Conservation (phyloP, 2,888 invertebrate species). For the Nomada flava region DNA sequence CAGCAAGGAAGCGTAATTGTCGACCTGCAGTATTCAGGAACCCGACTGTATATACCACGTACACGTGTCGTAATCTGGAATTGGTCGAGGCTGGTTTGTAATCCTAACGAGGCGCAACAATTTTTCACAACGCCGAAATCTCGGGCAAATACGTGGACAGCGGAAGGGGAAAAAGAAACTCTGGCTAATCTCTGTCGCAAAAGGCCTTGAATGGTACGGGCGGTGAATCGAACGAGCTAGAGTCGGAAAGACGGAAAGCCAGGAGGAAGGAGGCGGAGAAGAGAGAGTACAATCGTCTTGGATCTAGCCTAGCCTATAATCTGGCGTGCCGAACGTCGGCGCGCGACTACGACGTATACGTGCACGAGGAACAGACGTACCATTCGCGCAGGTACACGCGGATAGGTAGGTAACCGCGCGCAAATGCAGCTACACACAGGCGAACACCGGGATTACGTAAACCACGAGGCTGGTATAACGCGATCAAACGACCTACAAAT, state of each 20-base stretch:
- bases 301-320: conserved; percentile 56
- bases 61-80: too few species aligned
- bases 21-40: not conserved
- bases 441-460: conserved; percentile 73
- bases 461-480: conserved; percentile 68
- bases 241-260: conserved; percentile 36
- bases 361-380: not conserved
- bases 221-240: conserved; percentile 53
- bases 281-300: conserved; percentile 26
- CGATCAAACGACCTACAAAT: conserved; percentile 81
- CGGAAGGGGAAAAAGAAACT: not conserved
- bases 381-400: not conserved
- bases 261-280: not conserved
- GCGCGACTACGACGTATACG: conserved; percentile 13
- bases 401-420: not conserved
- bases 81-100: too few species aligned
- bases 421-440: conserved; percentile 30
- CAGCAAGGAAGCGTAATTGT: too few species aligned
- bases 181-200: not conserved
- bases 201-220: conserved; percentile 36
- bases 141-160: not conserved
- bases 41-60: not conserved
- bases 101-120: too few species aligned
- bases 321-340: conserved; percentile 41
- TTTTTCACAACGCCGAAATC: not conserved